Base-by-base conservation (phyloP, 1,140 invertebrate genomes). In the Leptonema lineaticorne region DNA sequence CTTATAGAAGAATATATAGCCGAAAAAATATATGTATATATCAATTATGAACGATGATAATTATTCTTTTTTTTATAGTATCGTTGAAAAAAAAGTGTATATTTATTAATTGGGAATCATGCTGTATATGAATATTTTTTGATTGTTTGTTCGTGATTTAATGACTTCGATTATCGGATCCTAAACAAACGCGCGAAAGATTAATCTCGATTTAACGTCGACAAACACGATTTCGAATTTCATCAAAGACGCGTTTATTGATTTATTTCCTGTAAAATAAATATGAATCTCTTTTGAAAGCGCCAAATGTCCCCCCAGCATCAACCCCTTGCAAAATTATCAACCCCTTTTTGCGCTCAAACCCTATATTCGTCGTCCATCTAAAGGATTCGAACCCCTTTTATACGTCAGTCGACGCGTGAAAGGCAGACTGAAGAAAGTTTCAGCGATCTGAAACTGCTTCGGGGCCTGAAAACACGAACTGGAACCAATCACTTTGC, bases 221-320 rank as follows among this genome's bases (percentile, higher is more conserved):
- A 29, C n/a, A 59, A 59, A 59, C 33, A 59, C 16, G 28, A 22
- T 22, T 59, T 59, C 57, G n/a, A 11, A 20, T 41, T 33, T 59
- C 33, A 30, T 59, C 57, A 59, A 59, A 41, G 57, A 33, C 33
- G 57, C 33, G 57, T 59, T 59, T 59, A 59, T 59, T 59, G 57
- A 59, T 59, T 59, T 59, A 59, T 59, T 59, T 27, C 11, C 18
- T 18, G 9, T 53, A 2, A 24, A 53, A 53, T 53, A 53, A 53
- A 53, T 53, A 53, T 53, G 50, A 53, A 53, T 53, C 50, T 53
- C 50, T 53, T 53, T 53, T 11, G 50, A 53, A 53, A n/a, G n/a
- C n/a, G n/a, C 27, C 50, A 26, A 53, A 18, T 24, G 3, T 22
- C 18, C n/a, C 20, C n/a, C 18, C 20, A 26, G 22, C 3, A 14